A percentile compares a stretch with the other conserved stretches of the same genome.
Conservation (phyloP, 2,797 vertebrate species). For the Adelosebastes latens region DNA sequence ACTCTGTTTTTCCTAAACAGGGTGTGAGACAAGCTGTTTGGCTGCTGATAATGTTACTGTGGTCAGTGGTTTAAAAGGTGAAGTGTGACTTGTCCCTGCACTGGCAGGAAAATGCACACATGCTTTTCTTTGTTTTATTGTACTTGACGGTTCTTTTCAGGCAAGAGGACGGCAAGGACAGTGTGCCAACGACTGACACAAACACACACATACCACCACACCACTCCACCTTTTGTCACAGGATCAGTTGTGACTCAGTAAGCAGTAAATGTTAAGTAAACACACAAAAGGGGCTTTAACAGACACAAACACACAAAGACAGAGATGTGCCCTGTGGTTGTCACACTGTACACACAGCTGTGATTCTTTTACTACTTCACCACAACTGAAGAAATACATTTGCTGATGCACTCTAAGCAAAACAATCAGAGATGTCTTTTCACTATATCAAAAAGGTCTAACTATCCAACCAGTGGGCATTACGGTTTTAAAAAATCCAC, state of each 20-base stretch:
- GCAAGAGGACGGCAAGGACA: background rate
- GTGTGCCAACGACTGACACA: background rate
- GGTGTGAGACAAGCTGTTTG: background rate
- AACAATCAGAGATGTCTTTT: background rate
- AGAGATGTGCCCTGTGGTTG: background rate
- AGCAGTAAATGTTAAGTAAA: conserved; percentile 27
- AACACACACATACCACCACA: background rate
- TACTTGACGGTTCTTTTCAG: background rate
- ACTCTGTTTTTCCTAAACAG: conserved; percentile 10
- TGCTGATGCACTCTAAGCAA: background rate
- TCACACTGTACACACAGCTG: background rate
- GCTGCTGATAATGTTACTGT: conserved; percentile 2
- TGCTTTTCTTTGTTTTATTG: background rate
- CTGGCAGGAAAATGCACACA: background rate
- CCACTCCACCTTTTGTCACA: conserved; percentile 43
- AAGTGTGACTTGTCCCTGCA: background rate
- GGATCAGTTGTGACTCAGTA: conserved; percentile 37
- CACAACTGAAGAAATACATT: background rate
- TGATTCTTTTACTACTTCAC: background rate
- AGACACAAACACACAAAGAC: conserved; percentile 1
- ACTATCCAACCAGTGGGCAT: background rate
- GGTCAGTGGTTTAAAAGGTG: background rate
- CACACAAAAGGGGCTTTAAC: background rate
- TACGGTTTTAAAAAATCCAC: background rate
- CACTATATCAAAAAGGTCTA: background rate